Evolutionary conservation across 2,797 vertebrate species (phyloP), one percentile per base, ranked within the genome.

Genomic region (Coendou prehensilis): DNA sequence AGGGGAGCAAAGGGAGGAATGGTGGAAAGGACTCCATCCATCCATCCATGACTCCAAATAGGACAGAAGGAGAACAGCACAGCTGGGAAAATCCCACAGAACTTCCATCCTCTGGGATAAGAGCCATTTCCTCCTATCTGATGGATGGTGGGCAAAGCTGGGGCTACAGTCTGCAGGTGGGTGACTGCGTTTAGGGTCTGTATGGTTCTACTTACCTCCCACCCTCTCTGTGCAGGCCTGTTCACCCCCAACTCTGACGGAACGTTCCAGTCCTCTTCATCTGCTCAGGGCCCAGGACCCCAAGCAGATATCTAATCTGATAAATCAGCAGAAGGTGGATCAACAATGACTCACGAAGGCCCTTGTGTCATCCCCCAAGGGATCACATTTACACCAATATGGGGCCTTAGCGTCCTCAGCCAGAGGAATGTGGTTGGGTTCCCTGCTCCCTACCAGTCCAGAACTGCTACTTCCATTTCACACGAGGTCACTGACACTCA

Each of bases 1-100:
- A 71, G 5, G 61, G 7, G 8, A 5, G 54, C 1, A 1, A 3
- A 22, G 9, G 17, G 28, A 41, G 20, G 0, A 26, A 22, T 0
- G 30, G 59, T 9, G 22, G 37, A 59, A 73, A 78, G 18, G 30
- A 13, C 83, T 52, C 9, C 67, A 47, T 11, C 50, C 6, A 9
- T 33, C 69, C 50, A 30, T 52, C 45, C 1, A 23, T 9, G 50
- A 56, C 79, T 91, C 28, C 57, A 63, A 88, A 61, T 0, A 69
- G 63, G 33, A 45, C 23, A 20, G 50, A 63, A 54, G 45, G 33
- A 82, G 26, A 93, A 63, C 1, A 37, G 5, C 0, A 33, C 3
- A 37, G 59, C 59, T 37, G 37, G 63, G n/a, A 18, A 76, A 78
- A 89, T 45, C 23, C 59, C 75, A 56, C 1, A 14, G 52, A 71